These are phyloP conservation scores for Chrysomela aeneicollis DNA, from an alignment of 2,888 invertebrate species.

Conservation along the genomic window DNA sequence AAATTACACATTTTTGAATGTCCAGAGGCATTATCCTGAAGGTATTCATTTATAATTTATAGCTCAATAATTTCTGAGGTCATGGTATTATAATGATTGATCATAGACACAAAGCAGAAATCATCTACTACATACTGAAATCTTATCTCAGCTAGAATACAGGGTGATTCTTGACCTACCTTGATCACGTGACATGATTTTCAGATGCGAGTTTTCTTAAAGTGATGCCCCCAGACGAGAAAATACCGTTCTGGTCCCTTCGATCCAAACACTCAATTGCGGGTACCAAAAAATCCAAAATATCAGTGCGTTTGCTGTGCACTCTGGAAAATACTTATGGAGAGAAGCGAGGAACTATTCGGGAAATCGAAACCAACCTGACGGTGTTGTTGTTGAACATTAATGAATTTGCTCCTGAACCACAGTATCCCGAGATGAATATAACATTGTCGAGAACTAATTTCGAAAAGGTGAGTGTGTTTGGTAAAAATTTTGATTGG, in stretches of 20 bases:
- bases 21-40: too few species aligned
- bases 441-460: conserved; percentile 52
- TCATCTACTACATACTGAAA: too few species aligned
- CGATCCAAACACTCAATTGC: conserved; percentile 56
- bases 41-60: too few species aligned
- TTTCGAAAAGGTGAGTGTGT: conserved; percentile 49
- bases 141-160: too few species aligned
- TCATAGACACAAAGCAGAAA: too few species aligned
- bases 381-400: conserved; percentile 64
- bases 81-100: too few species aligned
- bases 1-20: too few species aligned
- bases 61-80: too few species aligned
- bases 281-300: conserved; percentile 16
- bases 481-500: too few species aligned
- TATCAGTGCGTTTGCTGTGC: conserved; percentile 55
- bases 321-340: conserved; percentile 56
- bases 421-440: conserved; percentile 55
- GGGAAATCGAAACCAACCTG: conserved; percentile 51
- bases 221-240: conserved; percentile 33
- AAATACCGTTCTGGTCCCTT: conserved; percentile 50
- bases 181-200: too few species aligned
- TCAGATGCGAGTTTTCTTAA: background rate
- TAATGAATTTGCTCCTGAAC: conserved; percentile 62
- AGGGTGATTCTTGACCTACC: too few species aligned
- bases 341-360: conserved; percentile 50